phyloP scores from a whole-genome alignment of 1,140 invertebrate species.

The Tetramorium parvispinum region DNA sequence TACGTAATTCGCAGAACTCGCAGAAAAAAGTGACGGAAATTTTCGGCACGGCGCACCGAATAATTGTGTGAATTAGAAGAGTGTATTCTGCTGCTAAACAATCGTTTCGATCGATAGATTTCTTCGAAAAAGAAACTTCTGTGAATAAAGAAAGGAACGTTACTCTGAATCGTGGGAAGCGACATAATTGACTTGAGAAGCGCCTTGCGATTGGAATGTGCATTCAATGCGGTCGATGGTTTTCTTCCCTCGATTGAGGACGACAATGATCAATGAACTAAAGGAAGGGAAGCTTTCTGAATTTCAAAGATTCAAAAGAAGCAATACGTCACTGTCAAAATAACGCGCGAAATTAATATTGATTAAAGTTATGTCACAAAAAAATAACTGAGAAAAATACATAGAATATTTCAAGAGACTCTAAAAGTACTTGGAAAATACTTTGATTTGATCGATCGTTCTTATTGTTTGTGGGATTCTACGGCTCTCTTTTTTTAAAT shows the following conservation, averaged over 20 bases:
- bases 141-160: constrained; percentile 1
- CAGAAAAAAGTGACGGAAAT: neutral
- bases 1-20: neutral
- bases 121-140: neutral
- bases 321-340: neutral
- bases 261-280: constrained; percentile 3
- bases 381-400: neutral
- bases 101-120: neutral
- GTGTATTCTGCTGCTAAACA: neutral
- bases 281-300: neutral
- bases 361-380: neutral
- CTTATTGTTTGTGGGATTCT: neutral
- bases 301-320: neutral
- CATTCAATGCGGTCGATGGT: constrained; percentile 15
- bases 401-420: neutral
- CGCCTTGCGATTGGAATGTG: constrained; percentile 30
- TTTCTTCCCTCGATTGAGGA: constrained; percentile 11
- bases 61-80: neutral
- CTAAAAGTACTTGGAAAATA: neutral
- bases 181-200: constrained; percentile 1
- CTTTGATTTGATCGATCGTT: neutral
- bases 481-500: neutral
- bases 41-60: neutral
- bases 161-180: constrained; percentile 19
- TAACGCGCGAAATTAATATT: neutral